Evolutionary conservation across 2,888 invertebrate genomes (phyloP), one percentile per base, ranked within the genome.

Genomic region (Thereva nobilitata): DNA sequence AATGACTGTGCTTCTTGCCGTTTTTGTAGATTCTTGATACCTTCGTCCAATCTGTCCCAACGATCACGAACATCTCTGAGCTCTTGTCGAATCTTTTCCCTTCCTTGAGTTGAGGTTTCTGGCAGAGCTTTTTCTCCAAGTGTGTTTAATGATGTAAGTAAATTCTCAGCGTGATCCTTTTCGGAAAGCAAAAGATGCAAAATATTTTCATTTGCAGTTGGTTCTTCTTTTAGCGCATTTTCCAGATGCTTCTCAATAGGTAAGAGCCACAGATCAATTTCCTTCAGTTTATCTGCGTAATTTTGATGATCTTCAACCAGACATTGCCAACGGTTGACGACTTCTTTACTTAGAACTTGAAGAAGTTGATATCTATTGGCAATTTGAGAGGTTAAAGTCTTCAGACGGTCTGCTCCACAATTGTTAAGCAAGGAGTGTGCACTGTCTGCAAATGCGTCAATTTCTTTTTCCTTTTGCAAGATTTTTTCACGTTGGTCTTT

Each of bases 121-220:
- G 95, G 93, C 69, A 95, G 85, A n/a, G 97, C 86, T 77, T 91
- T 89, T 76, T 97, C 97, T 3, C 94, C 94, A 0, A 90, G 85
- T 3, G 88, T 84, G 9, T 90, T 89, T 12, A 95, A 80, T 45
- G 88, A 86, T 64, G 87, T 86, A 41, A 97, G 84, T 73, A 91
- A 88, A 73, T 89, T 88, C 73, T 92, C 90, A 1, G 93, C 93
- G 76, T 92, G 90, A 72, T 95, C 94, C 72, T 88, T 87, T 76
- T 95, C 95, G 7, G 91, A 84, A 56, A 90, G 77, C 61, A 93
- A 82, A 2, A 89, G 84, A 80, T 91, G 90, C 10, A 92, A 80
- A 71, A 88, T 86, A 68, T 87, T 89, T 0, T 85, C 85, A 71
- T 86, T 88, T 40, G 86, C 87, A 73, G 89, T 88, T 4, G 87